Conservation (phyloP, 2,797 vertebrate genomes). For the Oophaga sylvatica region DNA sequence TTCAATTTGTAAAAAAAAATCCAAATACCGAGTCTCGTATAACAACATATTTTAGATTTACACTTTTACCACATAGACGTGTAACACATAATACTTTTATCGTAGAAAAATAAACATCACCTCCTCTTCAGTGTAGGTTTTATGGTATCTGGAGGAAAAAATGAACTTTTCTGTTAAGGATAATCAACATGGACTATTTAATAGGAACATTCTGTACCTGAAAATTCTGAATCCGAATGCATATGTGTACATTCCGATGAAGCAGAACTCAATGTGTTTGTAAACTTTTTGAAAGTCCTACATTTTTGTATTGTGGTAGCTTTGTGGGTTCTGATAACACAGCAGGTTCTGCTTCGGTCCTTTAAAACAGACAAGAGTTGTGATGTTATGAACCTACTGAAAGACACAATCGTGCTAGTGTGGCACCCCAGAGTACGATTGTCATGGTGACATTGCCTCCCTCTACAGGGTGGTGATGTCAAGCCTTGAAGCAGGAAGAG, state of each 20-base stretch:
- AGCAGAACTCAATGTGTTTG: background rate
- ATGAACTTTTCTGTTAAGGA: background rate
- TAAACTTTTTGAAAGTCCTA: background rate
- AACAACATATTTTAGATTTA: constrained; percentile 44
- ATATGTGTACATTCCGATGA: background rate
- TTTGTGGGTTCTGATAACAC: background rate
- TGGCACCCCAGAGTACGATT: too few relatives aligned
- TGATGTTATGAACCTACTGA: too few relatives aligned
- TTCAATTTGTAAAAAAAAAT: constrained; percentile 53
- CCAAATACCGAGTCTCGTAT: background rate
- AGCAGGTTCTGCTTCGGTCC: too few relatives aligned
- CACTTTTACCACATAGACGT: constrained; percentile 27
- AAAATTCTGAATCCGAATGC: background rate
- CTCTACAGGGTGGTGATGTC: too few relatives aligned
- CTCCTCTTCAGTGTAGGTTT: constrained; percentile 14
- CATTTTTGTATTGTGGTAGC: background rate
- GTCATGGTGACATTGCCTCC: too few relatives aligned
- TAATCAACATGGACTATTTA: constrained; percentile 1
- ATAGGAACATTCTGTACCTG: constrained; percentile 15
- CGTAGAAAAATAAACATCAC: constrained; percentile 29
- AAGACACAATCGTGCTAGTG: too few relatives aligned
- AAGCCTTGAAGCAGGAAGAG: too few relatives aligned
- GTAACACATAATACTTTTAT: constrained; percentile 42
- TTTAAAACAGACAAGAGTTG: too few relatives aligned
- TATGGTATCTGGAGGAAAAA: constrained; percentile 5